Base-by-base conservation (phyloP, 30 jellyfish, hydroid and myxozoan genomes). In the Aurelia coerulea region DNA sequence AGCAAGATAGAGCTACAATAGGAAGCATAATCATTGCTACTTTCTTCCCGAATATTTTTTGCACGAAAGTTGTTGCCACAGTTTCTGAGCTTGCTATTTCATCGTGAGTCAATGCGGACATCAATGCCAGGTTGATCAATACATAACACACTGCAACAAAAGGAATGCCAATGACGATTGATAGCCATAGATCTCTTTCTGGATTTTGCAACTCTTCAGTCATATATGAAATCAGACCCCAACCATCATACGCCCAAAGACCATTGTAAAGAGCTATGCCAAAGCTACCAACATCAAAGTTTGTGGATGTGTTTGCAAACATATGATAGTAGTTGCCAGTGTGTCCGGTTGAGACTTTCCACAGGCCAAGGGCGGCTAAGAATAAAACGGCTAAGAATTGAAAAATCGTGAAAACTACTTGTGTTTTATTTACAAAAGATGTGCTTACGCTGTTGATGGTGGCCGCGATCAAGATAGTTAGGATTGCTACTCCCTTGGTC, bases 211-310 rank as follows among this genome's bases (percentile, higher is more conserved):
- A 3, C 46, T 88, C 92, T 56, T 88, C 96, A 11, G 88, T 78
- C 1, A 79, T 59, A 53, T 53, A 54, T 18, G 73, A 15, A 17
- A 79, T 66, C 1, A 41, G 11, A 4, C 87, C 92, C 96, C 96
- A 88, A 1, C 96, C 96, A 72, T 88, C 92, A 42, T 70, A 88
- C 29, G 91, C 91, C 96, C 96, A 88, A 10, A 87, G 62, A 17
- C 91, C 86, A 41, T 69, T 72, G 82, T 65, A 87, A 9, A 87
- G 73, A 6, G 96, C 96, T 10, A 76, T 58, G 3, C 80, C 34
- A 35, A 73, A 32, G 71, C 73, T 73, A 5, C 71, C 84, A n/a
- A 32, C 71, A 39, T 79, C 89, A 33, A 79, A 62, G 7, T 63
- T 42, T 18, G 33, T 31, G 54, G 56, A 5, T 5, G 69, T 37